Evolutionary conservation across 2,888 invertebrate genomes (phyloP), one percentile per base, ranked within the genome.

Genomic region (Hydraecia micacea): DNA sequence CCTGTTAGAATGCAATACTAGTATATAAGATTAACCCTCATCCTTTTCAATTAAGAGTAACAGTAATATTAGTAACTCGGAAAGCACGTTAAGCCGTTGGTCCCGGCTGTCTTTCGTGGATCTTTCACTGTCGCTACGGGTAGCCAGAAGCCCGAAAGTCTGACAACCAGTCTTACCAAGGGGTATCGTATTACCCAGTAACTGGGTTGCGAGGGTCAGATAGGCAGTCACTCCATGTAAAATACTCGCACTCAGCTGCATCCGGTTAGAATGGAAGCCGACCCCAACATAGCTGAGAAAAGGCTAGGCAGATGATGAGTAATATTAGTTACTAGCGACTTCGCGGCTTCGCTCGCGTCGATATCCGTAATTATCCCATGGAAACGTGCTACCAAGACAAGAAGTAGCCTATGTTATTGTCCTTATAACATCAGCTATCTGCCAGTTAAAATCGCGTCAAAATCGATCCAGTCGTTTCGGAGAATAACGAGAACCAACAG

Each of bases 11-110:
- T 46, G 42, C 5, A 69, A 83, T 63, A 46, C 21, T 55, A 32
- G 1, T 1, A 55, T 58, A 63, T 21, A 76, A 42, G 49, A 66
- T 58, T 25, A 32, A 39, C 32, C n/a, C 39, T 58, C 21, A 75
- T 71, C 67, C 67, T 46, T 66, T 79, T 70, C 36, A 67, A 67
- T 39, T 42, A 70, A 36, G 42, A 72, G 32, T 55, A 58, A 63
- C 8, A 80, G 55, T 52, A 25, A 55, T 42, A 67, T 28, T n/a
- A 39, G 21, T 8, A 21, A 55, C 55, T 55, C 42, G 42, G 42
- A 9, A 42, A 42, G 42, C 9, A 42, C 8, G 42, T 42, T 42
- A 42, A 42, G 42, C 42, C 42, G 42, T 42, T 42, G 1, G 42
- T 42, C 42, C 42, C 42, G 42, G 42, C 42, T 11, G 9, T 42